Evolutionary conservation across 1,140 invertebrate species (phyloP), one percentile per base, ranked within the genome.

Genomic region (Drosophila nebulosa): DNA sequence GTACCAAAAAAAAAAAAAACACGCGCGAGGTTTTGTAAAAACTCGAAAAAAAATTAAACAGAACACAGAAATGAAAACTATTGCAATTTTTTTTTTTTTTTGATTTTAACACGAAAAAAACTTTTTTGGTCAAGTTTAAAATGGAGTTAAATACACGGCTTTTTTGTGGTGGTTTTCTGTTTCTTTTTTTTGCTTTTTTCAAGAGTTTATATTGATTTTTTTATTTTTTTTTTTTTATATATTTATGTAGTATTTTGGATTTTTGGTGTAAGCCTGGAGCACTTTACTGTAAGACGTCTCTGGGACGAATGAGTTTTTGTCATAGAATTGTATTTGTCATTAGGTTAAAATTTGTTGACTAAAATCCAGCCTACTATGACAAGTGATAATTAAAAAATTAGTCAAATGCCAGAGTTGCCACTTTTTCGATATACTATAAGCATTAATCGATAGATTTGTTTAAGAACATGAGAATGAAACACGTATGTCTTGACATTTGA

Each of bases 241-340:
- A 30, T 51, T 64, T 50, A 51, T 59, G 56, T 69, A 55, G 39
- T 61, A 64, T 39, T 74, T 55, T 14, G 74, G 63, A 59, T 64
- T 62, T 58, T 58, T 5, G 26, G 24, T 61, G 39, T 63, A 35
- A 52, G 18, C 50, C 39, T 62, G 60, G 59, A 66, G 58, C 63
- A 59, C 76, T 79, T 64, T 76, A 64, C 76, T 58, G 64, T 69
- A 53, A 42, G 64, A 55, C 65, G 77, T 58, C 56, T 52, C 27
- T 56, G 14, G 46, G 67, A 51, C 67, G 77, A 84, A 79, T 84
- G 80, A 84, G 4, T 56, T 62, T 1, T 4, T 12, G 1, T 9
- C 3, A 3, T 1, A 36, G 3, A 16, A 10, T 9, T 16, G 12
- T n/a, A 9, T 36, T 51, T 51, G 26, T 14, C 26, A 9, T 21